Conservation (phyloP, 2,797 vertebrate genomes). For the Phrynocephalus vlangalii region DNA sequence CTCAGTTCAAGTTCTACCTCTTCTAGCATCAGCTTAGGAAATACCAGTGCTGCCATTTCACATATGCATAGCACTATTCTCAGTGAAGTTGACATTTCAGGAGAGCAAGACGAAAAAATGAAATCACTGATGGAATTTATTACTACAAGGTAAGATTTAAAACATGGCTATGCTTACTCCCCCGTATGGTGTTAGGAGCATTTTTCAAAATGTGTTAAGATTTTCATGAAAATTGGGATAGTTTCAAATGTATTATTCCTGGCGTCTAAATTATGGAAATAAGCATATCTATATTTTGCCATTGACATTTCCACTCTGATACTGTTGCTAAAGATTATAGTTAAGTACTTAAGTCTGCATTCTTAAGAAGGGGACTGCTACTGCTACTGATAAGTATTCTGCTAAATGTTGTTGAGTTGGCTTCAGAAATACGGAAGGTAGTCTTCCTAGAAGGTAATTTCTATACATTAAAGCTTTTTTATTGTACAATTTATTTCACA, state of each 20-base stretch:
- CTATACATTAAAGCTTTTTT: neutral
- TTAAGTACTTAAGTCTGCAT: neutral
- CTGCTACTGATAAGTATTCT: no score
- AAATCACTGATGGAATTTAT: conserved; percentile 98
- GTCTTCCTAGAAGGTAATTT: neutral
- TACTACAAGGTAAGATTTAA: conserved; percentile 89
- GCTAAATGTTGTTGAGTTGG: neutral
- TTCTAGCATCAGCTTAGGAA: conserved; percentile 96
- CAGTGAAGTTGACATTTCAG: conserved; percentile 89
- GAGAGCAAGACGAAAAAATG: conserved; percentile 94
- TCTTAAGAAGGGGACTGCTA: neutral
- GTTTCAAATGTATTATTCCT: neutral
- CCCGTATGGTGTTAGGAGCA: neutral
- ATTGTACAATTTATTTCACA: neutral
- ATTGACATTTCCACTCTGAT: conserved; percentile 15
- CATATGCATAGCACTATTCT: conserved; percentile 86
- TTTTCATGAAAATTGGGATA: neutral
- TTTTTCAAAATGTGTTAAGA: neutral
- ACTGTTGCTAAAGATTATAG: neutral
- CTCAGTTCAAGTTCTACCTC: conserved; percentile 99
- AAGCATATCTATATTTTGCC: neutral
- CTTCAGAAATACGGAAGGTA: conserved; percentile 27
- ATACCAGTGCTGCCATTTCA: conserved; percentile 83
- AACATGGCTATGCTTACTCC: neutral
- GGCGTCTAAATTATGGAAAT: neutral